Conservation (phyloP, 1,140 invertebrate genomes). For the Caenorhabditis latens region DNA sequence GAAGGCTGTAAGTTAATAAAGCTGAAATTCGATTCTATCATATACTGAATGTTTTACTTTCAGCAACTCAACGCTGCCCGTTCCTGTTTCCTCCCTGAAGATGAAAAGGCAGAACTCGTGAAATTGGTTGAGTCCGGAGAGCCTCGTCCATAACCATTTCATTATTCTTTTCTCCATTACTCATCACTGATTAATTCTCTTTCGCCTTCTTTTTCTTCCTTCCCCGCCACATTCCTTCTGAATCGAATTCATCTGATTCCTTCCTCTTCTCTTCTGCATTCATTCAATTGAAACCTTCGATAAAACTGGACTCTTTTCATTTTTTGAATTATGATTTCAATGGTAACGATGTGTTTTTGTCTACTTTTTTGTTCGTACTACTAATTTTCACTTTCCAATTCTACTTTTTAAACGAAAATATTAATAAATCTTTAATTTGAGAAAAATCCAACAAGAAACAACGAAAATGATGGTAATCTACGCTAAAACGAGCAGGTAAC, state of each 20-base stretch:
- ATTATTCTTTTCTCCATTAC: not conserved
- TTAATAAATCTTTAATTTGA: not conserved
- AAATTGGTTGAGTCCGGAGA: constrained; percentile 70
- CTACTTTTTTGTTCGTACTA: not conserved
- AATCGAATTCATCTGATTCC: not conserved
- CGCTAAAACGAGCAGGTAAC: constrained; percentile 6
- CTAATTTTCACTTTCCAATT: not conserved
- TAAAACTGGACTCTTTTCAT: not conserved
- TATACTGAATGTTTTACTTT: constrained; percentile 50
- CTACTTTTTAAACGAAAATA: not conserved
- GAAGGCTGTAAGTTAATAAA: constrained; percentile 79
- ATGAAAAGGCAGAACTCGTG: constrained; percentile 79
- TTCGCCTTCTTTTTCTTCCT: not conserved
- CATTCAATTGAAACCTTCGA: no score
- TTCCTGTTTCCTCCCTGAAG: constrained; percentile 79
- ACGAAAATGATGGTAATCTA: constrained; percentile 3
- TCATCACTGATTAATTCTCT: not conserved
- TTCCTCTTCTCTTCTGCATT: no score
- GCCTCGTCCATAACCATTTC: constrained; percentile 45
- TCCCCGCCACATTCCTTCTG: not conserved
- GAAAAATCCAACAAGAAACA: constrained; percentile 25
- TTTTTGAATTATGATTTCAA: not conserved
- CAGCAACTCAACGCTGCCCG: constrained; percentile 81
- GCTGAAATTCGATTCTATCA: not conserved
- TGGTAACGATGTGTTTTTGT: not conserved